A percentile compares a stretch with the other conserved stretches of the same genome.
These are phyloP conservation scores for Netelia fuscicornis DNA, from an alignment of 2,888 invertebrate genomes.

Conservation along the genomic window DNA sequence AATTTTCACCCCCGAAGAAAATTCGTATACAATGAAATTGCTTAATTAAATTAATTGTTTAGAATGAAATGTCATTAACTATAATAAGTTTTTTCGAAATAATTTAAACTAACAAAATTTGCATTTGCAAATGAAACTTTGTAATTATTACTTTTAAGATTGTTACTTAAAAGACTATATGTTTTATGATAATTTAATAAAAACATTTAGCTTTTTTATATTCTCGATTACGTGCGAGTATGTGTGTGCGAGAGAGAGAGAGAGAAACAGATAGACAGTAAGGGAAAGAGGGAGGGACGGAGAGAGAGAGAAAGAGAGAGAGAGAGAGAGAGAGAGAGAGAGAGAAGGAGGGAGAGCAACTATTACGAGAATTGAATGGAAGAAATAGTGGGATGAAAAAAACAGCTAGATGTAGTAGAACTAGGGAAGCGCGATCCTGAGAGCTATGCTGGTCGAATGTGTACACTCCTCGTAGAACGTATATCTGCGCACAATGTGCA, in stretches of 20 bases:
- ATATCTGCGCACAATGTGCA: background rate
- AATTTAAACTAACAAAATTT: too few relatives aligned
- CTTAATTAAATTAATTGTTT: too few relatives aligned
- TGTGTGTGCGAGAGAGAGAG: background rate
- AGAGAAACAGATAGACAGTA: background rate
- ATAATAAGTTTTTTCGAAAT: too few relatives aligned
- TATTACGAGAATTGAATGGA: slow-evolving; percentile 49
- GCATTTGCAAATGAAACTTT: too few relatives aligned
- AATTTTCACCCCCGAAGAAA: too few relatives aligned
- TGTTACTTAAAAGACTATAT: too few relatives aligned
- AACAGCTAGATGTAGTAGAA: slow-evolving; percentile 1
- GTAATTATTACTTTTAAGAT: too few relatives aligned
- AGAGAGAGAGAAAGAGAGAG: background rate
- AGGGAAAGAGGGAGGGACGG: background rate
- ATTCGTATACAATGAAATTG: too few relatives aligned
- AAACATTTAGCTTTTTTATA: too few relatives aligned
- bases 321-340: background rate
- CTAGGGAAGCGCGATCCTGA: slow-evolving; percentile 27
- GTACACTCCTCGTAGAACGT: slow-evolving; percentile 7
- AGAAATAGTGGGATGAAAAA: slow-evolving; percentile 12
- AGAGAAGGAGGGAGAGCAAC: background rate
- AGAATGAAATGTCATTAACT: too few relatives aligned
- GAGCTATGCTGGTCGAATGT: slow-evolving; percentile 43
- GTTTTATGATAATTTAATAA: too few relatives aligned
- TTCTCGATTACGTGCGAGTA: background rate